Conservation (phyloP, 2,113 vertebrate genomes). For the Triplophysa tibetana region DNA sequence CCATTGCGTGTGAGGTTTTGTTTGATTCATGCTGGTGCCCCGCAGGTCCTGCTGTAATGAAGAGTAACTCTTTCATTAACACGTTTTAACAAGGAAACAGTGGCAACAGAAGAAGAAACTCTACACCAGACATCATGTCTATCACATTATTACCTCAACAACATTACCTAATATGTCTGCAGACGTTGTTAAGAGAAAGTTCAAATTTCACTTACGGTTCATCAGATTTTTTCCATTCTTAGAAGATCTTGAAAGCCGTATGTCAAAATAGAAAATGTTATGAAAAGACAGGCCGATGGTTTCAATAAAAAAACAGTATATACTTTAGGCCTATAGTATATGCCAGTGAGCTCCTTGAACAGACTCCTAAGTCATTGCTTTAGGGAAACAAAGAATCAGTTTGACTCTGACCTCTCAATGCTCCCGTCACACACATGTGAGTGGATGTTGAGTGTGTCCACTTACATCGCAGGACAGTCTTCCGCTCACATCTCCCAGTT, state of each 20-base stretch:
- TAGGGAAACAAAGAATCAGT: too few relatives aligned
- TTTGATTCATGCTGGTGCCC: slow-evolving; percentile 9
- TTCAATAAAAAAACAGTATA: too few relatives aligned
- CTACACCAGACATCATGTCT: background rate
- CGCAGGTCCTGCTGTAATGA: slow-evolving; percentile 23
- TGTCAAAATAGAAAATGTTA: too few relatives aligned
- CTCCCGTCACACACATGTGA: too few relatives aligned
- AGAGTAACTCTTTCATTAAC: slow-evolving; percentile 44
- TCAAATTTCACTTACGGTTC: too few relatives aligned
- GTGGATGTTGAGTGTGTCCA: background rate
- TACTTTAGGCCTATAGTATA: too few relatives aligned
- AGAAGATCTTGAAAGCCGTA: too few relatives aligned
- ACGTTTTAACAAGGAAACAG: slow-evolving; percentile 37
- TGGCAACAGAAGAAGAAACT: slow-evolving; percentile 5
- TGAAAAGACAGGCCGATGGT: too few relatives aligned
- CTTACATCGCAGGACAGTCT: background rate
- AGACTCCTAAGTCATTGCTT: too few relatives aligned
- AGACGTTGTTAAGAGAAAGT: too few relatives aligned
- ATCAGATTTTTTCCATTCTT: too few relatives aligned
- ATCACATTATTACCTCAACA: background rate
- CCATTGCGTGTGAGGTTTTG: slow-evolving; percentile 24
- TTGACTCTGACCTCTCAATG: background rate
- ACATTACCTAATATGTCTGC: background rate
- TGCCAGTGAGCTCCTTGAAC: too few relatives aligned
- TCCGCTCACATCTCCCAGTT: background rate